phyloP scores from a whole-genome alignment of 2,888 invertebrate genomes.

The Lithophane socia region DNA sequence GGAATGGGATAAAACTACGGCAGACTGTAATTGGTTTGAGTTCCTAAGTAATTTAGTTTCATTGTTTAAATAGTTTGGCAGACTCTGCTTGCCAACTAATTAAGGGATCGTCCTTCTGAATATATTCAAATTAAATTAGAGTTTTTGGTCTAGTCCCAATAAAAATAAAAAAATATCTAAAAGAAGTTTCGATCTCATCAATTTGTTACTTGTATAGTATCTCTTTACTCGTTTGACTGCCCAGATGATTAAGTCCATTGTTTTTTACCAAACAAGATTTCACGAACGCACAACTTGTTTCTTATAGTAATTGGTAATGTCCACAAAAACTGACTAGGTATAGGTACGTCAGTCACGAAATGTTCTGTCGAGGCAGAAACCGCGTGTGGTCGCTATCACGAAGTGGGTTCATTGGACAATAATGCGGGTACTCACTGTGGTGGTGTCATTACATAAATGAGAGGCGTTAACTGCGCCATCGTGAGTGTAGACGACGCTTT shows the following conservation, averaged over 20 bases:
- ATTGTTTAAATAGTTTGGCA: conserved; percentile 18
- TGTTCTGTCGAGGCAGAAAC: conserved; percentile 64
- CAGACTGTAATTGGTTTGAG: conserved; percentile 29
- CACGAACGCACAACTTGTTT: conserved; percentile 58
- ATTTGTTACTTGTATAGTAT: neutral
- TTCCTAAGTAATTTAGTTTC: conserved; percentile 48
- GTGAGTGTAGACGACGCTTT: conserved; percentile 37
- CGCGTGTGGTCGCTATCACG: conserved; percentile 69
- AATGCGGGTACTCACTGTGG: conserved; percentile 62
- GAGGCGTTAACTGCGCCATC: conserved; percentile 52
- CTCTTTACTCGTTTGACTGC: conserved; percentile 4
- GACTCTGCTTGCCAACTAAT: conserved; percentile 17
- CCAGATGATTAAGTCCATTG: conserved; percentile 9
- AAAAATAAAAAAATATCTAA: neutral
- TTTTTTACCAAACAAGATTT: conserved; percentile 50
- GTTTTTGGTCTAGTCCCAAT: neutral
- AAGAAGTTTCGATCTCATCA: neutral
- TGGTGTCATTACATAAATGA: conserved; percentile 65
- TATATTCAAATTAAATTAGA: conserved; percentile 16
- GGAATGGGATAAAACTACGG: conserved; percentile 45
- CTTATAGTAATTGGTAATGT: conserved; percentile 61
- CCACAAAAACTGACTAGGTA: conserved; percentile 66
- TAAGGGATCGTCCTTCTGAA: neutral
- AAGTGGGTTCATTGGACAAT: conserved; percentile 75
- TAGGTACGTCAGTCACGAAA: conserved; percentile 71